phyloP scores from a whole-genome alignment of 2,888 invertebrate species.

The Athalia cordata region DNA sequence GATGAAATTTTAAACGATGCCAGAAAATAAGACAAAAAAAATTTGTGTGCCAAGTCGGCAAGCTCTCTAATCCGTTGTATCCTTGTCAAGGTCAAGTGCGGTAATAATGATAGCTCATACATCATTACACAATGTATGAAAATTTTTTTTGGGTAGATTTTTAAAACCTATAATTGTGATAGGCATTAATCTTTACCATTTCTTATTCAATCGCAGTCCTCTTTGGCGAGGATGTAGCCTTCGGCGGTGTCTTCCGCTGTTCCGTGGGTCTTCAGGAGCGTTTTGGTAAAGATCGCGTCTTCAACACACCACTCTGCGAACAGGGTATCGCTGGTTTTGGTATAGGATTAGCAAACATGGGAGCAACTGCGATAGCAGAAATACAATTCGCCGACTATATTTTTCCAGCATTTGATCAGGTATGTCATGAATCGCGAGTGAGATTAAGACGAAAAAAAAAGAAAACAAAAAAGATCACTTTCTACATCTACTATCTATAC shows the following conservation, averaged over 20 bases:
- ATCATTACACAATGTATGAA: background rate
- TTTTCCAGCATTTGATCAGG: constrained; percentile 99
- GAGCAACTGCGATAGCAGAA: constrained; percentile 97
- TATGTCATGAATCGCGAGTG: constrained; percentile 64
- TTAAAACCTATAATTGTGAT: background rate
- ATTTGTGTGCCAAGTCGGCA: no score
- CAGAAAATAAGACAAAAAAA: no score
- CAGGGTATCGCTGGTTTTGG: constrained; percentile 99
- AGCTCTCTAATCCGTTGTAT: no score
- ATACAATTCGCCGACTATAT: constrained; percentile 99
- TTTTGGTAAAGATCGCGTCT: constrained; percentile 94
- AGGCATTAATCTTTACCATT: constrained; percentile 47
- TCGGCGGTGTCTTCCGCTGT: constrained; percentile 98
- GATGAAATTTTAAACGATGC: no score
- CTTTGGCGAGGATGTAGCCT: constrained; percentile 98
- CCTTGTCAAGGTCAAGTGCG: no score
- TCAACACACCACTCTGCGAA: constrained; percentile 97
- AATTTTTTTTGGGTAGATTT: background rate
- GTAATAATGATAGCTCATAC: no score
- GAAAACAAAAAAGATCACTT: background rate
- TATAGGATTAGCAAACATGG: constrained; percentile 93
- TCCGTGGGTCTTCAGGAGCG: constrained; percentile 94
- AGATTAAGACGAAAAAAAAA: background rate
- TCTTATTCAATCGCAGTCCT: constrained; percentile 74
- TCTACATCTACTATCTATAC: background rate